Evolutionary conservation across 2,113 vertebrate genomes (phyloP).

Genomic region (Zosterops lateralis): DNA sequence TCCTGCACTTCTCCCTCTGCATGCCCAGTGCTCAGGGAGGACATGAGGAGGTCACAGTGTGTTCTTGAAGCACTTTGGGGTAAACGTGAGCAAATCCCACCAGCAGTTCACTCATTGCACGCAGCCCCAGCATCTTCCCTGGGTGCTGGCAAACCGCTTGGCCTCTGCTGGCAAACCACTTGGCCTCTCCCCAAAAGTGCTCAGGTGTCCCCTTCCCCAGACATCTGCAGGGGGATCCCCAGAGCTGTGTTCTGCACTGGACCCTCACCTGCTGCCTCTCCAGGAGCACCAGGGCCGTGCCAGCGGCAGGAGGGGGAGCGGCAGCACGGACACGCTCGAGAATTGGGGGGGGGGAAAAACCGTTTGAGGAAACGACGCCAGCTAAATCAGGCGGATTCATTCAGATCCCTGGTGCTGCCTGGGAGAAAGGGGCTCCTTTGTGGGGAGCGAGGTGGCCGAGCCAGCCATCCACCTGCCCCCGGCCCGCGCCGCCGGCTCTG

Average conservation of each 20-base stretch:
- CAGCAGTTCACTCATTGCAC: neutral
- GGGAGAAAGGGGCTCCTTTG: slow-evolving; percentile 5
- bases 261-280: accelerated
- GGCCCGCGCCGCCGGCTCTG: neutral
- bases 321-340: neutral
- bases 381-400: slow-evolving; percentile 35
- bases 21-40: accelerated
- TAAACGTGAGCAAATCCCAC: neutral
- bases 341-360: neutral
- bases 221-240: too few species aligned
- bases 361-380: slow-evolving; percentile 26
- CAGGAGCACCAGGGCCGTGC: accelerated
- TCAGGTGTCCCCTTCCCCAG: neutral
- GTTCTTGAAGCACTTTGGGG: neutral
- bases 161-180: neutral
- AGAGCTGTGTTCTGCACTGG: accelerated
- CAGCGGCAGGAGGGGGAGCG: neutral
- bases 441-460: neutral
- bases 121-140: neutral
- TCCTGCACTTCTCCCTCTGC: neutral
- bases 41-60: accelerated
- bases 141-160: accelerated
- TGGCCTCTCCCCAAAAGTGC: neutral
- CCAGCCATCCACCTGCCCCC: slow-evolving; percentile 47
- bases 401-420: neutral